These are phyloP conservation scores for Tiliacea aurago DNA, from an alignment of 2,888 invertebrate species.

Conservation along the genomic window DNA sequence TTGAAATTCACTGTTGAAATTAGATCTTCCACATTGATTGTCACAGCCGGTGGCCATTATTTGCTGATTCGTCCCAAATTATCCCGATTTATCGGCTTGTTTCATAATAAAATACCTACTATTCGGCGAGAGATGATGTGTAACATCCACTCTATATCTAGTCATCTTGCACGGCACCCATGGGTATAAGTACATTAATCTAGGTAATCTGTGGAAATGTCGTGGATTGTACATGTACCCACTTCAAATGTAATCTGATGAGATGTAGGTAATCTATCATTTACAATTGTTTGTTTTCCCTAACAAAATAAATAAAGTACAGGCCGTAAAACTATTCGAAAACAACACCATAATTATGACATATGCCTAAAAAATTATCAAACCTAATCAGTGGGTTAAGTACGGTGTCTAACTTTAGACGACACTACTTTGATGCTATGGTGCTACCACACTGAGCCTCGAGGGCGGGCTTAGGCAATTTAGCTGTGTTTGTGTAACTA, in stretches of 20 bases:
- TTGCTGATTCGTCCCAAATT: slow-evolving; percentile 28
- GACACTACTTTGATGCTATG: too few relatives aligned
- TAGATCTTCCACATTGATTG: slow-evolving; percentile 36
- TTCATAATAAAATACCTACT: background rate
- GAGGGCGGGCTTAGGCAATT: too few relatives aligned
- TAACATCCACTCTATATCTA: background rate
- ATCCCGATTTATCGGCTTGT: slow-evolving; percentile 18
- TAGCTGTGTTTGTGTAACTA: too few relatives aligned
- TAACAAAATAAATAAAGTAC: too few relatives aligned
- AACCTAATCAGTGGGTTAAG: background rate
- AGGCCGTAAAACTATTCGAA: background rate
- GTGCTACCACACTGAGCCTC: too few relatives aligned
- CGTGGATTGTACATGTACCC: too few relatives aligned
- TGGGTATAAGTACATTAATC: background rate
- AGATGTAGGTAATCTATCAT: too few relatives aligned
- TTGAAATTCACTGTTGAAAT: slow-evolving; percentile 47
- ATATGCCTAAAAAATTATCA: background rate
- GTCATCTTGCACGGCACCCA: background rate
- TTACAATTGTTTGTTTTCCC: too few relatives aligned
- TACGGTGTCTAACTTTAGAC: too few relatives aligned
- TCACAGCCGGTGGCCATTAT: slow-evolving; percentile 7
- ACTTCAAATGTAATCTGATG: too few relatives aligned
- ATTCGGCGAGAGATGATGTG: background rate
- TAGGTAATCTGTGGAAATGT: too few relatives aligned
- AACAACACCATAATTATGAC: background rate